Percentiles rank a stretch among this genome's conserved stretches.
Conservation (phyloP, 2,113 vertebrate species). For the Morone chrysops region DNA sequence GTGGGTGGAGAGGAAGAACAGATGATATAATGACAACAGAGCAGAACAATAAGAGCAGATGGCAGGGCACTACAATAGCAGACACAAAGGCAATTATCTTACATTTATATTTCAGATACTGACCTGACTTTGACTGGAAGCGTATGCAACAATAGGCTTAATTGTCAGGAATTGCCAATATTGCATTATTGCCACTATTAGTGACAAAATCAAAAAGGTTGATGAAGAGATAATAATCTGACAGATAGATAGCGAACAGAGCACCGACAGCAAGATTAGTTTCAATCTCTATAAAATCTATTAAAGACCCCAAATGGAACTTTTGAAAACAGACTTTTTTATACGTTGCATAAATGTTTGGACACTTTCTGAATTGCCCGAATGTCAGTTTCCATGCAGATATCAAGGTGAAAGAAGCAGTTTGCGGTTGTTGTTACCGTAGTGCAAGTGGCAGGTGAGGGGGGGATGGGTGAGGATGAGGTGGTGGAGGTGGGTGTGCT, state of each 20-base stretch:
- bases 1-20: constrained; percentile 52
- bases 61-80: constrained; percentile 36
- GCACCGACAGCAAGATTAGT: too few species aligned
- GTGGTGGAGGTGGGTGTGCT: constrained; percentile 93
- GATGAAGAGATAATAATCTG: not conserved
- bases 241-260: too few species aligned
- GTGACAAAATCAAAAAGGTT: not conserved
- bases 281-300: too few species aligned
- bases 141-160: constrained; percentile 4
- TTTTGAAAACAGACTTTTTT: too few species aligned
- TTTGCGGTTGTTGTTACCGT: constrained; percentile 76
- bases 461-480: constrained; percentile 91
- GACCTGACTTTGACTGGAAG: constrained; percentile 8
- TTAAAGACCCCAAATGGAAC: not conserved
- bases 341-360: not conserved
- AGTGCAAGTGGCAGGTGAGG: constrained; percentile 91
- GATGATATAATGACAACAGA: constrained; percentile 33
- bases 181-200: not conserved
- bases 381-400: not conserved
- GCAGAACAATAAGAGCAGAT: constrained; percentile 61
- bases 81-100: constrained; percentile 57
- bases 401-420: not conserved
- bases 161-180: constrained; percentile 6
- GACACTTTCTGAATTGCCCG: not conserved
- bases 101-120: constrained; percentile 17